A percentile compares a stretch with the other conserved stretches of the same genome.
These are phyloP conservation scores for Spodoptera frugiperda DNA, from an alignment of 1,140 invertebrate species.

Conservation along the genomic window DNA sequence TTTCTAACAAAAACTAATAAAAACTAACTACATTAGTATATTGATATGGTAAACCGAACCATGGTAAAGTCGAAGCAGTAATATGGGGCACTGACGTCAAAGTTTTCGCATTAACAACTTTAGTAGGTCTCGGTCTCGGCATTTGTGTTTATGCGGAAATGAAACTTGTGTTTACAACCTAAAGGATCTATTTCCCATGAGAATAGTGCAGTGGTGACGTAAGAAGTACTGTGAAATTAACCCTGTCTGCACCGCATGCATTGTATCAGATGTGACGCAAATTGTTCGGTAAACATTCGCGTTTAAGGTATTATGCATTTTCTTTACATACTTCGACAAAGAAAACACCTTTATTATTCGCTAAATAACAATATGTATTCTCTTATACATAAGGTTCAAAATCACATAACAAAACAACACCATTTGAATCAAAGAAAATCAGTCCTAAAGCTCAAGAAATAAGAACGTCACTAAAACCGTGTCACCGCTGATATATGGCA, in stretches of 20 bases:
- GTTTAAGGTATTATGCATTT: constrained; percentile 13
- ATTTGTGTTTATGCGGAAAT: neutral
- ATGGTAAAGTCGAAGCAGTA: constrained; percentile 31
- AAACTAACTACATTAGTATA: constrained; percentile 13
- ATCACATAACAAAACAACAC: too few species aligned
- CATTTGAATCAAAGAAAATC: too few species aligned
- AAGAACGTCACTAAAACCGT: too few species aligned
- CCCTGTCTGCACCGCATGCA: constrained; percentile 41
- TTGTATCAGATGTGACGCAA: constrained; percentile 52
- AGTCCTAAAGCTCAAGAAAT: too few species aligned
- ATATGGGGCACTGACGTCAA: constrained; percentile 75
- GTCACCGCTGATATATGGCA: neutral
- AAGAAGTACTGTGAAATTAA: constrained; percentile 53
- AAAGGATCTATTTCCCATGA: constrained; percentile 47
- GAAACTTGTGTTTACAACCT: neutral
- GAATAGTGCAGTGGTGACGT: constrained; percentile 23
- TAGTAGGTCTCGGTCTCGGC: constrained; percentile 72
- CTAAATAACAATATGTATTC: too few species aligned
- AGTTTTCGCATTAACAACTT: constrained; percentile 72
- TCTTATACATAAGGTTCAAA: too few species aligned
- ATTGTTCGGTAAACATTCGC: constrained; percentile 44
- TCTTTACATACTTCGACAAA: constrained; percentile 23
- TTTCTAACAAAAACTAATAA: constrained; percentile 23
- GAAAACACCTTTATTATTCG: too few species aligned
- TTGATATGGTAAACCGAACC: constrained; percentile 30